Base-by-base conservation (phyloP, 2,888 invertebrate genomes). In the Tortricodes alternella region DNA sequence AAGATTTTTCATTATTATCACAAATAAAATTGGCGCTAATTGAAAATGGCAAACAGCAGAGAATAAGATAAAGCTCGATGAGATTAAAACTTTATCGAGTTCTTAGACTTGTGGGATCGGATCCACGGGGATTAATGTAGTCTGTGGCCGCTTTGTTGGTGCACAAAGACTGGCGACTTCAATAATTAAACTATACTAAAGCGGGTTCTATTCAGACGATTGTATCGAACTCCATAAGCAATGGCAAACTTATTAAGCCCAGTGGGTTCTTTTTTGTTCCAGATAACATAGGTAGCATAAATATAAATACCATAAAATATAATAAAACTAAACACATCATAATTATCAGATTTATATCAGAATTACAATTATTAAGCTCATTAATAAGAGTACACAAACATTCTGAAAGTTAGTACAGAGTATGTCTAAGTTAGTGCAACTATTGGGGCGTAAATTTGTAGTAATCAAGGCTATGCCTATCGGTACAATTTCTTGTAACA, bases 21-120 rank as follows among this genome's bases (percentile, higher is more conserved):
- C 11, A 46, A 34, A 46, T 34, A 18, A 34, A 46, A 9, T 21
- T 34, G 11, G 29, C 13, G 1, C 37, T 44, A 50, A 56, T 50
- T 44, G 49, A 49, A 56, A 50, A 44, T 35, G 35, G 41, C 48
- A 32, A 49, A 41, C 43, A 29, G 27, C 35, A 18, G 27, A 9
- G 43, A 9, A 23, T 44, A 50, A 56, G 49, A 50, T 34, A 35
- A 27, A 43, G 43, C 43, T 39, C 27, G 32, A 27, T 11, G 13
- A 56, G 56, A 56, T 56, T 56, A 56, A 56, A 56, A 56, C 35
- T 56, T 55, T 48, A 48, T 37, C 37, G 49, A 44, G 41, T 41
- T 48, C 24, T 18, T 19, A 43, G 53, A 46, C 46, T 39, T 53
- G 37, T 48, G 48, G 35, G 38, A 44, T 50, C 23, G 29, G 35